phyloP scores from a whole-genome alignment of 2,113 vertebrate species.

The Notothenia rossii region DNA sequence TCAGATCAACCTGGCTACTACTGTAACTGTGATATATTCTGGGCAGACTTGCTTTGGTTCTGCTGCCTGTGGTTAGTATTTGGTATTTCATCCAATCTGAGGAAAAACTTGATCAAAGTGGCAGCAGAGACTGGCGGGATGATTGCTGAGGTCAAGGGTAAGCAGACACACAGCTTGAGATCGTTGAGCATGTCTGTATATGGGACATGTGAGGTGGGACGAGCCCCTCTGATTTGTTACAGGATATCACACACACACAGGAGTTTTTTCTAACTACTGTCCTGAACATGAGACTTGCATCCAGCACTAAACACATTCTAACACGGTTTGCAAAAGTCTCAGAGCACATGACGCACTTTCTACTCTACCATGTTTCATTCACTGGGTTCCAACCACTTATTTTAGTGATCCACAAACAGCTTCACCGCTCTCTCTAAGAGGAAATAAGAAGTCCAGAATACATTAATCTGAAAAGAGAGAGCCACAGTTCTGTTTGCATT shows the following conservation, averaged over 20 bases:
- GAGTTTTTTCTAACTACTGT: conserved; percentile 7
- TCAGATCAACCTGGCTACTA: neutral
- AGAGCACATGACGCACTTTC: conserved; percentile 35
- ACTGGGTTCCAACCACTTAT: conserved; percentile 6
- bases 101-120: conserved; percentile 23
- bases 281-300: conserved; percentile 24
- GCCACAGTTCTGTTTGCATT: conserved; percentile 39
- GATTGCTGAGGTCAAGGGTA: conserved; percentile 18
- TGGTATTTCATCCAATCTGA: conserved; percentile 12
- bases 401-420: conserved; percentile 10
- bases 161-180: conserved; percentile 34
- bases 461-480: conserved; percentile 14
- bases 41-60: neutral
- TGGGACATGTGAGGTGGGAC: conserved; percentile 12
- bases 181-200: conserved; percentile 19
- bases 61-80: neutral
- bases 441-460: neutral
- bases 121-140: conserved; percentile 9
- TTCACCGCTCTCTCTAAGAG: conserved; percentile 4
- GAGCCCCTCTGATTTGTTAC: conserved; percentile 8
- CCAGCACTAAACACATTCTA: conserved; percentile 25
- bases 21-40: neutral
- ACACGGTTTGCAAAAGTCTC: conserved; percentile 33
- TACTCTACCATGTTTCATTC: conserved; percentile 41
- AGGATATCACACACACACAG: neutral